Conservation (phyloP, 2,888 invertebrate genomes). For the Brachyopa scutellaris region DNA sequence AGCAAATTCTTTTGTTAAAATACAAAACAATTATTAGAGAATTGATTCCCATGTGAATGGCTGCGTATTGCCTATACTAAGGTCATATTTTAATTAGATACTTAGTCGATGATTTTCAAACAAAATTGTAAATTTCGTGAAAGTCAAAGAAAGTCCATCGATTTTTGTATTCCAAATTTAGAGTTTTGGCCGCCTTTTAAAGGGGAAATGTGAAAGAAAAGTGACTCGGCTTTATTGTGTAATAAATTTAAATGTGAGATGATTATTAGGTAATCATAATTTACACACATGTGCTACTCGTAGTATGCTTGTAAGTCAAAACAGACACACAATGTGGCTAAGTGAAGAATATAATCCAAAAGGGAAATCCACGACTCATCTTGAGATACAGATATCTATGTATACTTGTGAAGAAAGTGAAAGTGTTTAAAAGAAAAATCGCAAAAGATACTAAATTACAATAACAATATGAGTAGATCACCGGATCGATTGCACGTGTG, state of each 20-base stretch:
- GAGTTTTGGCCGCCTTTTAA: background rate
- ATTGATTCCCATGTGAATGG: background rate
- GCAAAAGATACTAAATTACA: background rate
- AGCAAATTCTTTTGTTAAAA: background rate
- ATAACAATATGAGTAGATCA: background rate
- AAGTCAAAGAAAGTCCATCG: conserved; percentile 22
- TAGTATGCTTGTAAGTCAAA: conserved; percentile 1
- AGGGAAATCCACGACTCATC: background rate
- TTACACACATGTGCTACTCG: too few species aligned
- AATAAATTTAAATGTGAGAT: too few species aligned
- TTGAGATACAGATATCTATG: background rate
- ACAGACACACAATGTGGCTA: too few species aligned
- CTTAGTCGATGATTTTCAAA: too few species aligned
- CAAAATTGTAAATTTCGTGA: too few species aligned
- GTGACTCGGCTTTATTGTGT: too few species aligned
- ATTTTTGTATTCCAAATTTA: background rate
- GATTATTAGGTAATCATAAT: conserved; percentile 25
- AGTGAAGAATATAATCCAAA: conserved; percentile 22
- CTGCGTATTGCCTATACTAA: background rate
- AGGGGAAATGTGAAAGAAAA: too few species aligned
- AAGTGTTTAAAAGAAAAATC: too few species aligned
- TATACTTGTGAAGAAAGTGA: conserved; percentile 41
- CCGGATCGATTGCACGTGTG: background rate
- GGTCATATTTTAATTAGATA: background rate
- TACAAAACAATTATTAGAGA: conserved; percentile 4